Conservation (phyloP, 2,797 vertebrate genomes). For the Spondyliosoma cantharus region DNA sequence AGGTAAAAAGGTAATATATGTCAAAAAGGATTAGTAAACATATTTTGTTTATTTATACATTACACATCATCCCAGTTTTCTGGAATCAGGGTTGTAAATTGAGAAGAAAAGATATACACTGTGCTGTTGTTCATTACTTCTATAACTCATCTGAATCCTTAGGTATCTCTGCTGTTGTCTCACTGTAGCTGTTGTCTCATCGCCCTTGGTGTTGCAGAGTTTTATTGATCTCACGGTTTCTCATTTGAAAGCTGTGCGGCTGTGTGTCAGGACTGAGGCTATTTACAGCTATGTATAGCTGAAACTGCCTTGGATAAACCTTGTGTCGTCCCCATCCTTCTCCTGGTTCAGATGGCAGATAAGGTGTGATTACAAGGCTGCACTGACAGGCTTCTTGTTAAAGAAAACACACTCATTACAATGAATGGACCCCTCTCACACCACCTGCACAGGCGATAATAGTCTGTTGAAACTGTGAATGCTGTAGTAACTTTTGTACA, state of each 20-base stretch:
- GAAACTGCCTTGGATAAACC: conserved; percentile 61
- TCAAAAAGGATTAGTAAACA: no score
- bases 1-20: no score
- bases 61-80: no score
- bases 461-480: conserved; percentile 22
- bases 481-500: not conserved
- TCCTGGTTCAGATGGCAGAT: conserved; percentile 52
- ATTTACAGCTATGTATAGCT: conserved; percentile 79
- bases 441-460: conserved; percentile 6
- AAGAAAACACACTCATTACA: conserved; percentile 38
- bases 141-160: conserved; percentile 13
- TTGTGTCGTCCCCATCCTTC: conserved; percentile 38
- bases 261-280: conserved; percentile 61
- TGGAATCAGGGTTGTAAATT: no score
- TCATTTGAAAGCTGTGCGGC: conserved; percentile 72
- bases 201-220: conserved; percentile 71
- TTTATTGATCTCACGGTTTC: conserved; percentile 77
- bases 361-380: conserved; percentile 36
- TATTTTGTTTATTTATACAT: no score
- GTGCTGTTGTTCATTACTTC: not conserved
- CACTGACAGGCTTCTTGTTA: conserved; percentile 47
- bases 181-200: conserved; percentile 32
- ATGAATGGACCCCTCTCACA: conserved; percentile 23
- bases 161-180: not conserved
- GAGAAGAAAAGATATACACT: not conserved